A percentile compares a stretch with the other conserved stretches of the same genome.
Evolutionary conservation across 2,888 invertebrate genomes (phyloP).

Genomic region (Vanessa cardui): DNA sequence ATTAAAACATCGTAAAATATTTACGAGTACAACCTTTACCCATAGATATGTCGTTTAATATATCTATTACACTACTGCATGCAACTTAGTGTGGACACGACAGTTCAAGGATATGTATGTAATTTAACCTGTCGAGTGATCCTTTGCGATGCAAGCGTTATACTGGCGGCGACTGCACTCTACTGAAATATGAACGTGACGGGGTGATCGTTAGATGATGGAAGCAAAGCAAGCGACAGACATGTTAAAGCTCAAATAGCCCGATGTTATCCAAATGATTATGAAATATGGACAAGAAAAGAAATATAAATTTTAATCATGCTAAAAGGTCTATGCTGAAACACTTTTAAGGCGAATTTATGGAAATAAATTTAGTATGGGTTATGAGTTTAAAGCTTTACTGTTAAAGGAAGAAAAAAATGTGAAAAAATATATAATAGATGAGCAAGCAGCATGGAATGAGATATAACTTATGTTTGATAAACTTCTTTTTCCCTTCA

Average conservation of each 20-base stretch:
- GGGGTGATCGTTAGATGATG: constrained; percentile 29
- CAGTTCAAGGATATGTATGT: constrained; percentile 16
- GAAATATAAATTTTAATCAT: no score
- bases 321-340: no score
- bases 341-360: no score
- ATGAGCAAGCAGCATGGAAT: no score
- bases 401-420: no score
- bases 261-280: no score
- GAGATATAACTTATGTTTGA: no score
- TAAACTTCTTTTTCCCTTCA: no score
- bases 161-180: constrained; percentile 61
- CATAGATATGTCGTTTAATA: background rate
- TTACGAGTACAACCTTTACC: background rate
- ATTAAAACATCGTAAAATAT: background rate
- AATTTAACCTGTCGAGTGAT: constrained; percentile 58
- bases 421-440: no score
- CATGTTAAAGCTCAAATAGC: constrained; percentile 6
- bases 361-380: no score
- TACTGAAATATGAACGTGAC: constrained; percentile 61
- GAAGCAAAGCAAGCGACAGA: constrained; percentile 28
- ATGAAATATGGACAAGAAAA: no score
- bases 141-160: constrained; percentile 63
- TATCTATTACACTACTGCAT: background rate
- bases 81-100: background rate
- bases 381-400: no score